phyloP scores from a whole-genome alignment of 64 coral and sea anemone genomes.

The Stylophora pistillata region DNA sequence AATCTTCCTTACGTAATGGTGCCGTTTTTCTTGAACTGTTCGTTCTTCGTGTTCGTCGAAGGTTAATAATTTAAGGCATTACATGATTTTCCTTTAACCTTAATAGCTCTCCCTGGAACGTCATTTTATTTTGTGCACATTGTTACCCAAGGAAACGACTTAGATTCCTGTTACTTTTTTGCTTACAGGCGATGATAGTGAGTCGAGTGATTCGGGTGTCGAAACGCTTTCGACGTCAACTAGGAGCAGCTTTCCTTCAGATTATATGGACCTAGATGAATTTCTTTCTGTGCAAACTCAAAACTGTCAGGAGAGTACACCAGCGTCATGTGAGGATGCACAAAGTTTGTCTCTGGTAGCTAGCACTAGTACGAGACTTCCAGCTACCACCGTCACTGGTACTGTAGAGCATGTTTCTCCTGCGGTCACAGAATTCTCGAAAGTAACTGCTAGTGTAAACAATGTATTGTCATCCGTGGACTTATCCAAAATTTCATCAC shows the following conservation, averaged over 20 bases:
- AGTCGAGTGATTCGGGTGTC: constrained; percentile 64
- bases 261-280: constrained; percentile 78
- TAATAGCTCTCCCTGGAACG: no score
- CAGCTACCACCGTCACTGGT: neutral
- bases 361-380: no score
- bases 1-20: no score
- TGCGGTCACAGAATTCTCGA: neutral
- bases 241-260: constrained; percentile 34
- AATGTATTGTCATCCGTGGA: neutral
- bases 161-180: neutral
- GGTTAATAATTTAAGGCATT: no score
- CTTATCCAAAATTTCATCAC: constrained; percentile 9
- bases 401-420: neutral
- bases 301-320: neutral
- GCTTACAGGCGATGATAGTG: constrained; percentile 12
- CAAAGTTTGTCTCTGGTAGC: neutral
- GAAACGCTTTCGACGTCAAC: constrained; percentile 33
- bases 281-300: constrained; percentile 46
- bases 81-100: no score
- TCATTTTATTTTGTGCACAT: no score
- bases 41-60: no score
- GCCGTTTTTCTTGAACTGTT: no score
- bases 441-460: neutral
- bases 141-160: no score
- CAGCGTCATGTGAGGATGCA: neutral